Percentiles rank a stretch among this genome's conserved stretches.
phyloP scores from a whole-genome alignment of 2,888 invertebrate species.

The Ctenicera cuprea region DNA sequence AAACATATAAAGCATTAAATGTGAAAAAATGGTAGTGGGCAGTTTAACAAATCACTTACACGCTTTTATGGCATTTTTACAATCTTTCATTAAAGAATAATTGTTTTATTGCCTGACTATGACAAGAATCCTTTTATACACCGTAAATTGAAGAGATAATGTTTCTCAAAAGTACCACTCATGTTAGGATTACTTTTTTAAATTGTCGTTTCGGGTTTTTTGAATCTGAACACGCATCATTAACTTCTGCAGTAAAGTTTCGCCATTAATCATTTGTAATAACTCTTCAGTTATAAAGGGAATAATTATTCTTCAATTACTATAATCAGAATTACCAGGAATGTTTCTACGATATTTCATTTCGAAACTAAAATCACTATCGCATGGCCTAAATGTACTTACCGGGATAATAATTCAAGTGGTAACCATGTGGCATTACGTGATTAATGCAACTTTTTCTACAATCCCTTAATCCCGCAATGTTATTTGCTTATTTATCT shows the following conservation, averaged over 20 bases:
- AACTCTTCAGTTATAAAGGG: no score
- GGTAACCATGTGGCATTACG: conserved; percentile 37
- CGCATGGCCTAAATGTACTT: neutral
- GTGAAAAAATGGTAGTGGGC: neutral
- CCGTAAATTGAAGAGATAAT: conserved; percentile 1
- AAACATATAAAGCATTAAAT: neutral
- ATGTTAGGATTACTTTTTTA: no score
- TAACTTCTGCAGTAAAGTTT: no score
- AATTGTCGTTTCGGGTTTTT: no score
- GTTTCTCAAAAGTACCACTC: no score
- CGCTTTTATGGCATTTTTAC: conserved; percentile 11
- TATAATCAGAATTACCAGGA: no score
- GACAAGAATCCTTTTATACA: neutral
- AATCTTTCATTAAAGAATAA: conserved; percentile 10
- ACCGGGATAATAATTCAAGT: conserved; percentile 13
- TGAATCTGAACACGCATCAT: no score
- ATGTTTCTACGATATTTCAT: no score
- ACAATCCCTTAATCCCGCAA: conserved; percentile 41
- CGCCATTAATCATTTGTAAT: no score
- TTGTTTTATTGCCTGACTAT: neutral
- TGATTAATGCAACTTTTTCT: conserved; percentile 47
- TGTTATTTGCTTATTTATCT: conserved; percentile 49
- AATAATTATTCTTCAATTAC: no score
- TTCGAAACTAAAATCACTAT: no score
- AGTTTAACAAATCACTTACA: neutral